Evolutionary conservation across 2,888 invertebrate genomes (phyloP).

Genomic region (Elegia similella): DNA sequence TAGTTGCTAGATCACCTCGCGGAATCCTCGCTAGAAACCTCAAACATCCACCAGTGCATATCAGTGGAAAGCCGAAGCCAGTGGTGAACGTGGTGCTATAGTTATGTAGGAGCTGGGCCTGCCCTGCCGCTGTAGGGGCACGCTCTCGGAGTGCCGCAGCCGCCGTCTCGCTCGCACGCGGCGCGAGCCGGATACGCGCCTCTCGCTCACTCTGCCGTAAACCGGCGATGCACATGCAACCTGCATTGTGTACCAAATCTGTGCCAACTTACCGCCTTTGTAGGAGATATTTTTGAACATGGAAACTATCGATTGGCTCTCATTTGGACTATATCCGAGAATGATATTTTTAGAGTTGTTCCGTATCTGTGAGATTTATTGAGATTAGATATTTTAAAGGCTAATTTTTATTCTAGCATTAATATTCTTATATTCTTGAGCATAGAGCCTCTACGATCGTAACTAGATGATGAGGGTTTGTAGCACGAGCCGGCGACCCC

Average conservation of each 20-base stretch:
- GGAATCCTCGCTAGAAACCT: neutral
- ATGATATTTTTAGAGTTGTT: neutral
- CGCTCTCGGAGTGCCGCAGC: constrained; percentile 54
- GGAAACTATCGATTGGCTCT: constrained; percentile 27
- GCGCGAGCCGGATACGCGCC: constrained; percentile 33
- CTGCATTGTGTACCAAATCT: constrained; percentile 57
- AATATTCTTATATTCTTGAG: neutral
- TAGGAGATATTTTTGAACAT: constrained; percentile 28
- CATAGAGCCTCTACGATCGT: neutral
- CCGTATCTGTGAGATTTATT: neutral
- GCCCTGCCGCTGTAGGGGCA: constrained; percentile 24
- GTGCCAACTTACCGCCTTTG: constrained; percentile 41
- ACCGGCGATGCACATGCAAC: constrained; percentile 62
- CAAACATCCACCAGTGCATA: constrained; percentile 29
- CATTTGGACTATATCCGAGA: constrained; percentile 3
- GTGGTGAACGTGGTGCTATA: constrained; percentile 25
- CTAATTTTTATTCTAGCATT: neutral
- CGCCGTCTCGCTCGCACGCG: constrained; percentile 56
- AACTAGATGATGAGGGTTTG: neutral
- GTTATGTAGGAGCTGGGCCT: constrained; percentile 26
- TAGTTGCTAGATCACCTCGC: constrained; percentile 18
- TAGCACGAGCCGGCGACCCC: constrained; percentile 1
- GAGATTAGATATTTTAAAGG: neutral
- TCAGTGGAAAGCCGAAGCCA: constrained; percentile 20
- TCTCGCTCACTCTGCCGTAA: constrained; percentile 54